A percentile compares a stretch with the other conserved stretches of the same genome.
Conservation (phyloP, 2,888 invertebrate species). For the Hirtodrosophila alboralis region DNA sequence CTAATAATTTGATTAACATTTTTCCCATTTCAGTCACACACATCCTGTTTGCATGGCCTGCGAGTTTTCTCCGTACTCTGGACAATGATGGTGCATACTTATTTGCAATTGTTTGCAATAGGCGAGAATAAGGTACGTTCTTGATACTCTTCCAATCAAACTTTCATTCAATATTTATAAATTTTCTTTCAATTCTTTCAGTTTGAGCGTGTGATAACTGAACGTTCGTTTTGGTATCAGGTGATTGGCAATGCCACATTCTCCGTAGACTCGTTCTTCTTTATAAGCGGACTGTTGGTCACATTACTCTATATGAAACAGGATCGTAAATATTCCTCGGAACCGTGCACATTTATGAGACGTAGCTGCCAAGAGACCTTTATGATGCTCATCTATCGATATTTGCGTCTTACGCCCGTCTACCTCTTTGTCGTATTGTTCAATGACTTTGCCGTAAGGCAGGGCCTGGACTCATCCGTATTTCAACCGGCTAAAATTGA, state of each 20-base stretch:
- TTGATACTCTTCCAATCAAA: no score
- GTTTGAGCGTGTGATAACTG: slow-evolving; percentile 89
- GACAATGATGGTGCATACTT: slow-evolving; percentile 94
- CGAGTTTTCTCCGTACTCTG: slow-evolving; percentile 91
- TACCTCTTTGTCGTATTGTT: slow-evolving; percentile 91
- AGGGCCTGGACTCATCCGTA: slow-evolving; percentile 89
- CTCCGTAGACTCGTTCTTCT: slow-evolving; percentile 94
- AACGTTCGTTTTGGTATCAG: slow-evolving; percentile 91
- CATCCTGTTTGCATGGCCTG: slow-evolving; percentile 91
- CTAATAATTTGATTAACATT: neutral
- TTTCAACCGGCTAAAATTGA: slow-evolving; percentile 88
- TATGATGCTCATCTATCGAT: slow-evolving; percentile 86
- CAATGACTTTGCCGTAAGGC: slow-evolving; percentile 89
- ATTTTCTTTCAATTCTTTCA: slow-evolving; percentile 73
- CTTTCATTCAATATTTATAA: neutral
- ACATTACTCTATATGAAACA: slow-evolving; percentile 89
- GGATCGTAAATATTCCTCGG: slow-evolving; percentile 83
- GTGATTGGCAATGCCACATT: slow-evolving; percentile 93
- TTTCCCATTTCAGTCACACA: slow-evolving; percentile 86
- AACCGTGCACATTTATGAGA: slow-evolving; percentile 59
- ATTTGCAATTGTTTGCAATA: slow-evolving; percentile 91
- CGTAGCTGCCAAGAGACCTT: slow-evolving; percentile 69
- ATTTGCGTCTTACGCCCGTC: slow-evolving; percentile 91
- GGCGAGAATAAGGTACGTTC: slow-evolving; percentile 86
- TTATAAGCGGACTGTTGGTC: slow-evolving; percentile 92